Conservation (phyloP, 2,113 vertebrate genomes). For the Thunnus thynnus region DNA sequence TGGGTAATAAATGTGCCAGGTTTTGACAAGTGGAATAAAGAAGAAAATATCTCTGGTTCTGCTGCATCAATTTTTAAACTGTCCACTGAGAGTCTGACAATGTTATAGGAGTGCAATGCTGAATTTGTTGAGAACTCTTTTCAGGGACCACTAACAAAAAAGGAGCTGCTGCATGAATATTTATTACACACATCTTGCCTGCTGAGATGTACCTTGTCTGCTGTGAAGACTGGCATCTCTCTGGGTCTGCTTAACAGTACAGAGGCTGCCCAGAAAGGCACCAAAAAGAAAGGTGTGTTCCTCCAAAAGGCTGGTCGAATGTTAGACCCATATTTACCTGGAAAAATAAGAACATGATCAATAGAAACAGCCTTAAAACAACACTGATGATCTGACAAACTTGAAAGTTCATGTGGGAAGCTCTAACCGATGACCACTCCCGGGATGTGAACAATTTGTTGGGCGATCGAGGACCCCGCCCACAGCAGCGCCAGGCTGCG, state of each 20-base stretch:
- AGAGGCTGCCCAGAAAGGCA: slow-evolving; percentile 87
- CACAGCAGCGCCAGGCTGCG: slow-evolving; percentile 90
- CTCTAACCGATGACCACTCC: slow-evolving; percentile 91
- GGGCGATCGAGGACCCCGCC: slow-evolving; percentile 90
- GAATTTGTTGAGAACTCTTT: too few species aligned
- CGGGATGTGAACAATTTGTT: slow-evolving; percentile 87
- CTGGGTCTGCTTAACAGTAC: slow-evolving; percentile 84
- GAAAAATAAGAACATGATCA: slow-evolving; percentile 14
- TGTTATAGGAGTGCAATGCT: too few species aligned
- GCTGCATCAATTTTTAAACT: too few species aligned
- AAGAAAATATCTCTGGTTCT: too few species aligned
- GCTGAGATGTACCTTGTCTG: slow-evolving; percentile 83
- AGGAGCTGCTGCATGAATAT: neutral
- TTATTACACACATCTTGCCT: neutral
- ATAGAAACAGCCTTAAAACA: neutral
- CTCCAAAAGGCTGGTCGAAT: slow-evolving; percentile 88
- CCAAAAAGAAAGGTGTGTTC: slow-evolving; percentile 86
- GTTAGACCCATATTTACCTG: slow-evolving; percentile 93
- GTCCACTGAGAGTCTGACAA: too few species aligned
- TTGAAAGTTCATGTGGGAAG: neutral
- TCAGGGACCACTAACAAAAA: too few species aligned
- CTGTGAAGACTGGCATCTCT: slow-evolving; percentile 69
- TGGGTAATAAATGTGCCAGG: too few species aligned
- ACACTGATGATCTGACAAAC: neutral
- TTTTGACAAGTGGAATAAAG: too few species aligned